A percentile compares a stretch with the other conserved stretches of the same genome.
Conservation (phyloP, 2,888 invertebrate genomes). For the Eupithecia pulchellata region DNA sequence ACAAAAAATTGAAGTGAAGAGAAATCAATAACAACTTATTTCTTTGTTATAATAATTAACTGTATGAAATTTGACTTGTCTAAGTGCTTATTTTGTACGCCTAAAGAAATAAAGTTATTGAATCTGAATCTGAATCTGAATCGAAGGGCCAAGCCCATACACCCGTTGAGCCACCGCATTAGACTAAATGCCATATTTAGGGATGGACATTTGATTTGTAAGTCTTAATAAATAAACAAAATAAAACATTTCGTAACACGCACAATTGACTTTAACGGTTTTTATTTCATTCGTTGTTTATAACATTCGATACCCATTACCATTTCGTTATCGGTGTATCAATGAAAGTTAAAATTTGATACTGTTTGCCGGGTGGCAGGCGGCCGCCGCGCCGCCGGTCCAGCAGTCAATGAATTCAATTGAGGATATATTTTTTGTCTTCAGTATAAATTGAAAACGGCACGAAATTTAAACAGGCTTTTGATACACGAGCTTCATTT, state of each 20-base stretch:
- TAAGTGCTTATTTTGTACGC: no score
- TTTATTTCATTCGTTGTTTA: not conserved
- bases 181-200: not conserved
- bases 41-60: no score
- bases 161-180: not conserved
- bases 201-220: not conserved
- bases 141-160: not conserved
- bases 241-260: not conserved
- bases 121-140: no score
- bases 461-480: not conserved
- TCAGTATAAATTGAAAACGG: not conserved
- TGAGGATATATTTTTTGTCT: not conserved
- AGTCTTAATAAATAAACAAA: not conserved
- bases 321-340: not conserved
- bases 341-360: not conserved
- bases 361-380: conserved; percentile 2
- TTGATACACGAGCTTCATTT: not conserved
- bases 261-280: not conserved
- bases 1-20: no score
- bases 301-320: not conserved
- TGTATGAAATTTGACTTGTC: no score
- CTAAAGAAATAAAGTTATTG: no score
- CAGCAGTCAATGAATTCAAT: not conserved
- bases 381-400: no score
- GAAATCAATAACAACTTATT: no score